Percentiles rank a stretch among this genome's conserved stretches.
Evolutionary conservation across 2,797 vertebrate genomes (phyloP).

Genomic region (Benthosema pterotum): DNA sequence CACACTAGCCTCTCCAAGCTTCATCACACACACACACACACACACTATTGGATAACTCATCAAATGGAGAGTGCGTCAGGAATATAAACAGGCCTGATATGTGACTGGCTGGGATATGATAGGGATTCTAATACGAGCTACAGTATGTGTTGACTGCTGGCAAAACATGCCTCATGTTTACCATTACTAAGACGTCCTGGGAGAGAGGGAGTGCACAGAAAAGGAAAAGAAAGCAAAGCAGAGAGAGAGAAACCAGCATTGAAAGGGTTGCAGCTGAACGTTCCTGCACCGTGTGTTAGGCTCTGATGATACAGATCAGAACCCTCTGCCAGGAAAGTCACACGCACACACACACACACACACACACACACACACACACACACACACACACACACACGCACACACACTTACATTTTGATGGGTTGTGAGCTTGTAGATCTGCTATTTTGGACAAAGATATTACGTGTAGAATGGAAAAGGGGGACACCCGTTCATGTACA

Average conservation of each 20-base stretch:
- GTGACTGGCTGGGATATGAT: conserved; percentile 47
- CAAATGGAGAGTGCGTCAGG: conserved; percentile 32
- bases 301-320: conserved; percentile 60
- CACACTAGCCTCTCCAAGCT: conserved; percentile 25
- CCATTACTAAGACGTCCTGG: conserved; percentile 42
- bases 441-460: no score
- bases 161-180: conserved; percentile 22
- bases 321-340: conserved; percentile 30
- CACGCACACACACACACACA: no score
- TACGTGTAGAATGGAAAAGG: no score
- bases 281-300: conserved; percentile 61
- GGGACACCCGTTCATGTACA: no score
- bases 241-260: conserved; percentile 36
- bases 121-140: conserved; percentile 44
- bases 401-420: not conserved
- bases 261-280: conserved; percentile 79
- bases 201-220: conserved; percentile 5
- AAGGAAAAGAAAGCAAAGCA: not conserved
- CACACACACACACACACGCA: not conserved
- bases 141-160: conserved; percentile 37
- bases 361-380: conserved; percentile 4
- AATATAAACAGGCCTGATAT: conserved; percentile 57
- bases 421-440: no score
- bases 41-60: conserved; percentile 37
- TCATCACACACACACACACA: conserved; percentile 24